Evolutionary conservation across 2,888 invertebrate genomes (phyloP).

Genomic region (Pheosia tremula): DNA sequence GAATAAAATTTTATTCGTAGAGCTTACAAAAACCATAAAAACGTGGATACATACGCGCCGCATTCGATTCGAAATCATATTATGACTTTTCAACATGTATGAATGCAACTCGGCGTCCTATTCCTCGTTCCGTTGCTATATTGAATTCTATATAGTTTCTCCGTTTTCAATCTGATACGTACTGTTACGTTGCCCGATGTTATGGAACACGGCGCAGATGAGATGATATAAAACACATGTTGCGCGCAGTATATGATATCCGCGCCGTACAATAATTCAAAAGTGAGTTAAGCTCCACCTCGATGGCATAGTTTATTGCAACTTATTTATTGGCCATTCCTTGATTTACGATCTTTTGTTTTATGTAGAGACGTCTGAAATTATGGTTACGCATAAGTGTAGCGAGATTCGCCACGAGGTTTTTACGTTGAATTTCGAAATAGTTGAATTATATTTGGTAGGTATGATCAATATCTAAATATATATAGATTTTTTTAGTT

Average conservation of each 20-base stretch:
- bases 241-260: constrained; percentile 67
- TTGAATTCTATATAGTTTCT: constrained; percentile 70
- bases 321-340: constrained; percentile 56
- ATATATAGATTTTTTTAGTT: too few species aligned
- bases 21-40: constrained; percentile 64
- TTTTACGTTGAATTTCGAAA: too few species aligned
- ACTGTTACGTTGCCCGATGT: constrained; percentile 60
- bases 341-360: constrained; percentile 56
- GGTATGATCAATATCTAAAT: too few species aligned
- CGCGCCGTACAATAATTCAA: constrained; percentile 69
- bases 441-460: too few species aligned
- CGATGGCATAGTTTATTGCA: constrained; percentile 65
- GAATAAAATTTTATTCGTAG: constrained; percentile 63
- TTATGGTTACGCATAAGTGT: constrained; percentile 18
- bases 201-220: constrained; percentile 64
- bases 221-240: constrained; percentile 76
- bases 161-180: constrained; percentile 72
- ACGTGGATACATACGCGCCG: constrained; percentile 58
- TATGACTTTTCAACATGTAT: constrained; percentile 77
- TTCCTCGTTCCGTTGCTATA: constrained; percentile 70
- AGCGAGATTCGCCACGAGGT: not conserved
- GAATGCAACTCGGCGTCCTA: constrained; percentile 71
- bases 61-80: constrained; percentile 76
- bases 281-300: constrained; percentile 66
- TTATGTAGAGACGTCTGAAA: constrained; percentile 41